Evolutionary conservation across 2,888 invertebrate genomes (phyloP), one percentile per base, ranked within the genome.

Genomic region (Coelinius sp.): DNA sequence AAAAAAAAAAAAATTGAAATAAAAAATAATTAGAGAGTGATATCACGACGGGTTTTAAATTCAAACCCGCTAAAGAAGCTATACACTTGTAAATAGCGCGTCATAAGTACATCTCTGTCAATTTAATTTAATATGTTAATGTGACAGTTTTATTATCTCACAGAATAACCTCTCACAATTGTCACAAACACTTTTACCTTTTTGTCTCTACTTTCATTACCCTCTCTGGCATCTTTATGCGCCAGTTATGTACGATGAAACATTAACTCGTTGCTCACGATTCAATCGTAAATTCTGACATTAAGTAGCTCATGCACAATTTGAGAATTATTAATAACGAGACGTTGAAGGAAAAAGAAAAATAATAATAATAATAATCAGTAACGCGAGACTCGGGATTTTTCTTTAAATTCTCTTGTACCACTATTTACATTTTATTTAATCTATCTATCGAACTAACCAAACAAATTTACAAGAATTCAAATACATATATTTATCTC

Each of bases 21-120:
- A 65, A 75, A 76, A 73, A 76, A 73, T 68, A 72, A 76, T 83
- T 83, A 82, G 81, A 82, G 85, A 83, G 81, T 84, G 83, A 81
- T 85, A 85, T 86, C 85, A 84, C 83, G 79, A 78, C 81, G 82
- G 83, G 81, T 81, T 59, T 59, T 35, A 35, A 76, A 71, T 75
- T 76, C 75, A 65, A 49, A 77, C 77, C 79, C 81, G 79, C 79
- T 81, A 31, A 59, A 59, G 78, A 81, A 81, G 80, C 81, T 82
- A 78, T 80, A 75, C 80, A 80, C 79, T 76, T 74, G 76, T 79
- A 79, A 80, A 77, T 80, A 77, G 78, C 78, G 75, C 59, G 41
- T 67, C 22, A 73, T 68, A 74, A 76, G 72, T 70, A 74, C 74
- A 63, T 68, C 67, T 70, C 59, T 52, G 66, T 59, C 63, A 69